Base-by-base conservation (phyloP, 2,797 vertebrate species). In the Phrynocephalus forsythii region DNA sequence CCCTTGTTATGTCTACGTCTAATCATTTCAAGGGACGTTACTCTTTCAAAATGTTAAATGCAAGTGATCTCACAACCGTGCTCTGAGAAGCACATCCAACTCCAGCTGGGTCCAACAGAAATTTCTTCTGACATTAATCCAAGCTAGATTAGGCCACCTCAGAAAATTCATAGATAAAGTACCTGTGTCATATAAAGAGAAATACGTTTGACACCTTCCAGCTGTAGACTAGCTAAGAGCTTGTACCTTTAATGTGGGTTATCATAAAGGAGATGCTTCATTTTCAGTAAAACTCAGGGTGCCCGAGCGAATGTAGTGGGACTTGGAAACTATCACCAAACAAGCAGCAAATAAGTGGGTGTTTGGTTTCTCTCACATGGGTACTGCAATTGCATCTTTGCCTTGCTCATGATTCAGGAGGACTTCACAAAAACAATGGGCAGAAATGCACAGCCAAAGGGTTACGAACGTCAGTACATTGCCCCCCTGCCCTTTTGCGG, bases 1-100 rank as follows among this genome's bases (percentile, higher is more conserved):
- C 89, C 33, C 68, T 67, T 16, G 81, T 67, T 83, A 89, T 91
- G 72, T 89, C 82, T 71, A 86, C 80, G 88, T 90, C 89, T 78
- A 90, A 75, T 18, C 22, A 90, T 83, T 85, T 1, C 11, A 73
- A 88, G 73, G 48, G 82, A 88, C 80, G 28, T 11, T 82, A 44
- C 48, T 89, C 52, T 91, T 44, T 0, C 76, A 87, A 86, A 13
- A 1, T 77, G 2, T 86, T 82, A 73, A 60, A 0, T 0, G 0
- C 89, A 88, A 75, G 16, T 78, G 63, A 91, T 20, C 26, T 76
- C 83, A 68, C 60, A 76, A 68, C 60, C 22, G 26, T 5, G 18
- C n/a, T 76, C 28, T 38, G 56, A 81, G 71, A 85, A 48, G 28
- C 8, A 76, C 48, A 56, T 81, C 63, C 26, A 68, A 44, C 30